Base-by-base conservation (phyloP, 2,797 vertebrate genomes). In the Rachycentron canadum region DNA sequence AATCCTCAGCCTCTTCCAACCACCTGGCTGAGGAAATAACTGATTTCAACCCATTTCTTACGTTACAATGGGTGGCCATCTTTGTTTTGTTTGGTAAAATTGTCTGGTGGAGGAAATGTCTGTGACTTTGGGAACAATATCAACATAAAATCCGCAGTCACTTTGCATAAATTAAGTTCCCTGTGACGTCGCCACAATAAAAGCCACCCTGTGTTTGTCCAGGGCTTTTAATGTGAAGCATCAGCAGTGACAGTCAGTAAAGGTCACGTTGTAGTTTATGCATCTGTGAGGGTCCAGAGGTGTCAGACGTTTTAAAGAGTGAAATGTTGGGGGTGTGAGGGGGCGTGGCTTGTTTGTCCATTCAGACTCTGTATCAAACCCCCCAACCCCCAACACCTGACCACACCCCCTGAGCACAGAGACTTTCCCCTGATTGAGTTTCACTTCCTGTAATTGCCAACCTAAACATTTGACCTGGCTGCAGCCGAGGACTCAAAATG, bases 361-460 rank as follows among this genome's bases (percentile, higher is more conserved):
- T 7, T 49, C 41, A 66, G 19, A 5, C 23, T 25, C 14, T 40
- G 32, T 17, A 23, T 47, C 19, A 19, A 21, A 11, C 13, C 26
- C 16, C 16, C 28, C 32, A 32, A 3, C 30, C 8, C 55, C 28
- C 47, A 17, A 12, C 21, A 43, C 16, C 41, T 13, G 5, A 17
- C 13, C 34, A 36, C 55, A 4, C 2, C 34, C 52, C 63, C 63
- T 32, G 50, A 38, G 19, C 76, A 28, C 17, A 45, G 12, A 66
- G 50, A 50, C 21, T 59, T 69, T 65, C 34, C 40, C 57, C 30
- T 4, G 64, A 64, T 89, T 78, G 0, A n/a, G 78, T 85, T 90
- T 82, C 89, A 82, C 80, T 75, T 85, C 78, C 82, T 89, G 74
- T 56, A 70, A 76, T 83, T 65, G 40, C 58, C 5, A 82, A 79